Base-by-base conservation (phyloP, 2,113 vertebrate species). In the Tautogolabrus adspersus region DNA sequence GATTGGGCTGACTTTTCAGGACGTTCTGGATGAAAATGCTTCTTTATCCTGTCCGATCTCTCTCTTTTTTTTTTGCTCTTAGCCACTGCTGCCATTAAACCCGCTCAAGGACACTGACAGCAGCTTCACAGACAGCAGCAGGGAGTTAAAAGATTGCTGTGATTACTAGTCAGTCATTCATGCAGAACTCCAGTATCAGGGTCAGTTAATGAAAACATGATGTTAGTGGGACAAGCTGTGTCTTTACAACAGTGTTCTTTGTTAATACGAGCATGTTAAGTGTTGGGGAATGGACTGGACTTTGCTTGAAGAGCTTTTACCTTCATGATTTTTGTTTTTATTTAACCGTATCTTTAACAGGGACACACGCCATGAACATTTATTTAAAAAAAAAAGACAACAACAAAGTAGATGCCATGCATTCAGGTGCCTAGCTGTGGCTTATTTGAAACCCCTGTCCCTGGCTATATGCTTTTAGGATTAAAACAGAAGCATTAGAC, bases 51-150 rank as follows among this genome's bases (percentile, higher is more conserved):
- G 16, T 4, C 63, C 44, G 61, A 30, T 77, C 56, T 67, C 8
- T 18, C 18, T 6, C 2, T 40, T 38, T 65, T 40, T 6, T 49
- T 37, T 21, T 72, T 42, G 1, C 60, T 47, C 59, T 51, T 55
- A n/a, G 60, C 19, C 47, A 55, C 67, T 65, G 6, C 23, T 65
- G 51, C 16, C 37, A 46, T 66, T 62, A 72, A 79, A 74, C 40
- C 38, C 62, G 34, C 57, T 75, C 75, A 80, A 85, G 72, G 83
- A 46, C 76, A 51, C 18, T n/a, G 46, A 57, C 71, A 70, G 40
- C 11, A 42, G 40, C 11, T 42, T 42, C 76, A 51, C 18, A 18
- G 46, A 57, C 68, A 63, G 64, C 66, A 77, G 66, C 52, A 9
- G 34, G 12, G 42, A 55, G 34, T 57, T 42, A 40, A 66, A 44